These are phyloP conservation scores for Chiloscyllium plagiosum DNA, from an alignment of 2,113 vertebrate genomes.

Conservation along the genomic window DNA sequence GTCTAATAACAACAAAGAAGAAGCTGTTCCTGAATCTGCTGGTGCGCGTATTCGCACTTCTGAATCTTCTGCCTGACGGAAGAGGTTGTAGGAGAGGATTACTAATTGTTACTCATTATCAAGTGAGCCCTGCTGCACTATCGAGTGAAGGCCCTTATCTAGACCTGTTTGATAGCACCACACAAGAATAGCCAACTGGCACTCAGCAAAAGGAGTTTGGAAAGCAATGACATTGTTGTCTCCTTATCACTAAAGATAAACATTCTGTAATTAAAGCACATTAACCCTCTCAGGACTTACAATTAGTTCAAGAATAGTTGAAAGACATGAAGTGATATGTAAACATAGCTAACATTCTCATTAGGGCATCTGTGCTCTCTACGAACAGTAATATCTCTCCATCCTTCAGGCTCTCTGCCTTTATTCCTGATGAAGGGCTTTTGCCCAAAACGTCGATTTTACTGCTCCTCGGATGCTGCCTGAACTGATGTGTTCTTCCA, in stretches of 20 bases:
- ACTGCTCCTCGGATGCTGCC: too few species aligned
- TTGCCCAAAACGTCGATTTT: too few species aligned
- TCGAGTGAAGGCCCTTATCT: background rate
- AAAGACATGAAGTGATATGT: conserved; percentile 15
- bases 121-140: background rate
- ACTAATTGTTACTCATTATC: background rate
- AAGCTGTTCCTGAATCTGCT: too few species aligned
- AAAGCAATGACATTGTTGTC: conserved; percentile 25
- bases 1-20: too few species aligned
- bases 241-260: conserved; percentile 37
- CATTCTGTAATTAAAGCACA: conserved; percentile 28
- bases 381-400: background rate
- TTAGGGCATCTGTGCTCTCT: conserved; percentile 29
- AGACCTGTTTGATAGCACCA: background rate
- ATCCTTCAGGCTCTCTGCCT: too few species aligned
- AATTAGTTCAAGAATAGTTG: conserved; percentile 30
- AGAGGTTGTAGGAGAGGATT: too few species aligned
- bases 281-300: conserved; percentile 29
- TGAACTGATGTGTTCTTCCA: too few species aligned
- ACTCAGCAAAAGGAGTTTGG: conserved; percentile 12
- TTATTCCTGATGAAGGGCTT: too few species aligned
- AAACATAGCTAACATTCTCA: conserved; percentile 32
- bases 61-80: too few species aligned
- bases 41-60: too few species aligned
- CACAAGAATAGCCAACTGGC: background rate